These are phyloP conservation scores for Corydoras maculifer DNA, from an alignment of 2,113 vertebrate genomes.

Conservation along the genomic window DNA sequence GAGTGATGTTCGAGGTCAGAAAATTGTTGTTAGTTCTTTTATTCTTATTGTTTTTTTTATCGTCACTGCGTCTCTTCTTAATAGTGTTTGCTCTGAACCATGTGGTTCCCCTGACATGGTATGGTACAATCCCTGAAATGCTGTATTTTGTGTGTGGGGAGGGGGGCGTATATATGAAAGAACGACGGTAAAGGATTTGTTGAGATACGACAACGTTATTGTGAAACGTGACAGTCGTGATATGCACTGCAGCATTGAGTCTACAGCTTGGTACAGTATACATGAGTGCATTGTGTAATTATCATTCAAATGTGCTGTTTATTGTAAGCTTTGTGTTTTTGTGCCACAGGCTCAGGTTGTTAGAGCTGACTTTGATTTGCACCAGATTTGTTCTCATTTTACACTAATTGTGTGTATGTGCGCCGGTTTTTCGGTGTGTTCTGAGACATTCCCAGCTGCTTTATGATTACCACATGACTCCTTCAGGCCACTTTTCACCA, in stretches of 20 bases:
- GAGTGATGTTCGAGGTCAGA: conserved; percentile 1
- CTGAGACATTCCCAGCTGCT: conserved; percentile 23
- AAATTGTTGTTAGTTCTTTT: neutral
- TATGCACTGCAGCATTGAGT: too few species aligned
- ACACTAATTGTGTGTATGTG: neutral
- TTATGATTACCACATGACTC: conserved; percentile 34
- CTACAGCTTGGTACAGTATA: too few species aligned
- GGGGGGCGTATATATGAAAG: too few species aligned
- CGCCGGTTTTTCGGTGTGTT: conserved; percentile 13
- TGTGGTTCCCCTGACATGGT: too few species aligned
- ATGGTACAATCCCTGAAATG: too few species aligned
- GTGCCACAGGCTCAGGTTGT: conserved; percentile 5
- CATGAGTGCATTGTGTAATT: too few species aligned
- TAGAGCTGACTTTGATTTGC: conserved; percentile 7
- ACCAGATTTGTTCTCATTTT: neutral
- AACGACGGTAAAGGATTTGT: too few species aligned
- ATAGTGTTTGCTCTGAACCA: too few species aligned
- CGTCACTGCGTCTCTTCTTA: neutral
- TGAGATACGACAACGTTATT: too few species aligned
- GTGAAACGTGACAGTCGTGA: too few species aligned
- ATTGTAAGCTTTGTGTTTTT: neutral
- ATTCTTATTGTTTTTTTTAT: neutral
- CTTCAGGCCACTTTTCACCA: neutral
- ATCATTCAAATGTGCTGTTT: too few species aligned
- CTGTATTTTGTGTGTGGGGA: too few species aligned